Conservation (phyloP, 2,797 vertebrate genomes). For the Picus viridis region DNA sequence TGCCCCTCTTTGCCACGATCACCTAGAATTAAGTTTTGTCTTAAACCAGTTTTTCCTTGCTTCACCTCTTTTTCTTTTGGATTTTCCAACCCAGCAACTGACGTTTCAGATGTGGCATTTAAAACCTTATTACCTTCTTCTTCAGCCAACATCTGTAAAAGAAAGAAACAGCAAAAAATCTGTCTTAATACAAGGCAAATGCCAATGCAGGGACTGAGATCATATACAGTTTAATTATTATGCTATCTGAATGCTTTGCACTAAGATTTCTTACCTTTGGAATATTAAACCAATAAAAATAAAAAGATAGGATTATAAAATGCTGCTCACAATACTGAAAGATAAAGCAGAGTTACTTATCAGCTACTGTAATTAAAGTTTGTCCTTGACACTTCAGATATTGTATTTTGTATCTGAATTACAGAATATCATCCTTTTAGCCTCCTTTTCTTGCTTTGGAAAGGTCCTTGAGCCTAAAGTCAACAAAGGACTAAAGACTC, state of each 20-base stretch:
- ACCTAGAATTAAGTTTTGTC: not conserved
- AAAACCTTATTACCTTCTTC: not conserved
- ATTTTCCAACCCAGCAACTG: not conserved
- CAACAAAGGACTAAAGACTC: not conserved
- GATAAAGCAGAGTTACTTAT: not conserved
- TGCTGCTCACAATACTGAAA: not conserved
- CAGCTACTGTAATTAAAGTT: not conserved
- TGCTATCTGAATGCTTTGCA: not conserved
- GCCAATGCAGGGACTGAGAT: not conserved
- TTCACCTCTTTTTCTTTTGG: not conserved
- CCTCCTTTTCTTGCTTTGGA: not conserved
- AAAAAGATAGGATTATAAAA: not conserved
- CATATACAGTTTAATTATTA: not conserved
- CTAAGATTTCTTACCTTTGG: not conserved
- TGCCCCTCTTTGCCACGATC: constrained; percentile 14
- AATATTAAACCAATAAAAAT: not conserved
- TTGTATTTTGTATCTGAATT: not conserved
- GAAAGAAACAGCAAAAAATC: not conserved
- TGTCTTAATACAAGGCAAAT: not conserved
- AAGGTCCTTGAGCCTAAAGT: not conserved
- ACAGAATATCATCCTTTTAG: not conserved
- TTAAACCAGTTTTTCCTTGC: not conserved
- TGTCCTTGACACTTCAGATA: not conserved
- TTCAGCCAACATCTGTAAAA: constrained; percentile 25
- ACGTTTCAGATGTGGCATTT: not conserved